phyloP scores from a whole-genome alignment of 1,140 invertebrate species.

The Diorhabda sublineata region DNA sequence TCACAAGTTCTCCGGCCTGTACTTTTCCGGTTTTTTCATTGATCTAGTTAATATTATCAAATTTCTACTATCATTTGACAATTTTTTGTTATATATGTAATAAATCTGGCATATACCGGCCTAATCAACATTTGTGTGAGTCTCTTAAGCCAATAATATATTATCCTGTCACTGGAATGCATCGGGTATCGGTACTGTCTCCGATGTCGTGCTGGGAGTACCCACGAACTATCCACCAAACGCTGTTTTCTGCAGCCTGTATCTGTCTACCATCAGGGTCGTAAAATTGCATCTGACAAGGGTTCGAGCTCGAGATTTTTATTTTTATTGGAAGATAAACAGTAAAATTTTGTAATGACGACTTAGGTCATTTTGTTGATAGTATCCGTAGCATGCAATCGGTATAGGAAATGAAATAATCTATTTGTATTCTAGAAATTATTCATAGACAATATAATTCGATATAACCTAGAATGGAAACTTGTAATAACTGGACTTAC shows the following conservation, averaged over 20 bases:
- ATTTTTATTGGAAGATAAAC: not conserved
- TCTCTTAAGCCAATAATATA: not conserved
- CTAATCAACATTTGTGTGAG: not conserved
- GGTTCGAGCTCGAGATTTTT: not conserved
- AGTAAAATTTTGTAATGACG: not conserved
- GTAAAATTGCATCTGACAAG: not conserved
- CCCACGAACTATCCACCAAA: not conserved
- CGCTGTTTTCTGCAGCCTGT: not conserved
- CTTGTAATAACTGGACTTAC: no score
- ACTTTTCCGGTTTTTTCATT: no score
- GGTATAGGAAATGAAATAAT: no score
- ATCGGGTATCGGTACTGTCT: slow-evolving; percentile 1
- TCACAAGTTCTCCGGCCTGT: no score
- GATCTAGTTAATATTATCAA: no score
- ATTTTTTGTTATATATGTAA: no score
- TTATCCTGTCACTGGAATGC: not conserved
- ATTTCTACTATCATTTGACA: no score
- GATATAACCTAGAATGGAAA: no score
- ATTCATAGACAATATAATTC: no score
- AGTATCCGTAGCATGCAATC: not conserved
- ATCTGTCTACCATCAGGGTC: slow-evolving; percentile 1
- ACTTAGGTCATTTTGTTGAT: not conserved
- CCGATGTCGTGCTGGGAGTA: slow-evolving; percentile 1
- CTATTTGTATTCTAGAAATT: no score
- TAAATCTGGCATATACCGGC: not conserved